Evolutionary conservation across 2,113 vertebrate species (phyloP).

Genomic region (Aleadryas rufinucha): DNA sequence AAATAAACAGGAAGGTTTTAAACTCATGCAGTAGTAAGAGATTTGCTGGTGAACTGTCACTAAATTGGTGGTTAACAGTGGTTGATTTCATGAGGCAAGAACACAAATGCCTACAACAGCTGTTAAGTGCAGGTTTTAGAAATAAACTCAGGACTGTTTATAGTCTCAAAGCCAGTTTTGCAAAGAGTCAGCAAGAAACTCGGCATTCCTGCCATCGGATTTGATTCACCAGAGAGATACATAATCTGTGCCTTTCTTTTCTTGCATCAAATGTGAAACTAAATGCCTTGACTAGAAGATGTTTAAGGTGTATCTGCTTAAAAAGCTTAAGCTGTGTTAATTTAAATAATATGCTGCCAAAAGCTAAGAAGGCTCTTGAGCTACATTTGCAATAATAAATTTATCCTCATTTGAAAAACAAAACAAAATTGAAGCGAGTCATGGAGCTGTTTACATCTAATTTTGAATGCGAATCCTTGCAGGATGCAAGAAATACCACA

Average conservation of each 20-base stretch:
- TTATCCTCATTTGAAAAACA: background rate
- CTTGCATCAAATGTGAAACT: background rate
- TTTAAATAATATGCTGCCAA: background rate
- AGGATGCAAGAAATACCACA: background rate
- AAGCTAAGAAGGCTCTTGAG: background rate
- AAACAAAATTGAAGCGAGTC: background rate
- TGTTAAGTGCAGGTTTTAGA: background rate
- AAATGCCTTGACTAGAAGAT: background rate
- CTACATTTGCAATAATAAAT: background rate
- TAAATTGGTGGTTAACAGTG: background rate
- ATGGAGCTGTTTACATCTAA: background rate
- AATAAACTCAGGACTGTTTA: background rate
- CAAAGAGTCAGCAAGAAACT: background rate
- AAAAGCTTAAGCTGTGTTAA: conserved; percentile 1
- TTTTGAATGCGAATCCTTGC: background rate
- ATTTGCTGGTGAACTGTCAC: background rate
- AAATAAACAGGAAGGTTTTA: conserved; percentile 4
- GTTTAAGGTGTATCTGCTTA: conserved; percentile 1
- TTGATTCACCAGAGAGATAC: background rate
- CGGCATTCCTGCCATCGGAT: background rate
- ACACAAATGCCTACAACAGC: background rate
- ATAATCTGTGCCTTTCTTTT: background rate
- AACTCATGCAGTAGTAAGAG: background rate
- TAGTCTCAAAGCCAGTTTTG: background rate
- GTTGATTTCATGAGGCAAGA: background rate